phyloP scores from a whole-genome alignment of 2,888 invertebrate species.

The Diarsia brunnea region DNA sequence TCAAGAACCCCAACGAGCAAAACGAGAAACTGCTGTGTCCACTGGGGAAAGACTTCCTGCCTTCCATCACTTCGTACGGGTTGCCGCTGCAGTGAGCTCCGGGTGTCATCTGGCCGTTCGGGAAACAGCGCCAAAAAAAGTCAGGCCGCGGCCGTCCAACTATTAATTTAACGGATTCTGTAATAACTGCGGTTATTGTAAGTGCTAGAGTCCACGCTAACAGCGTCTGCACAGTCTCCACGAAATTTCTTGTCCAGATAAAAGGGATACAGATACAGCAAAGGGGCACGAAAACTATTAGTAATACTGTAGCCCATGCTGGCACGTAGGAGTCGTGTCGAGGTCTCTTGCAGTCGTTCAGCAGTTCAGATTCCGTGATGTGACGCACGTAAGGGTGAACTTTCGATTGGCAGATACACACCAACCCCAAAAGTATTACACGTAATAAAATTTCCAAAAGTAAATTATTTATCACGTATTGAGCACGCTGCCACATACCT shows the following conservation, averaged over 20 bases:
- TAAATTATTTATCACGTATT: conserved; percentile 62
- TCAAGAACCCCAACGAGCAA: conserved; percentile 93
- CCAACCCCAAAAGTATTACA: conserved; percentile 68
- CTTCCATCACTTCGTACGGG: conserved; percentile 91
- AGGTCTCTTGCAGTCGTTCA: conserved; percentile 93
- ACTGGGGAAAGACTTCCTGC: conserved; percentile 96
- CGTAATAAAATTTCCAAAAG: conserved; percentile 73
- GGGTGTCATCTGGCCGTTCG: conserved; percentile 90
- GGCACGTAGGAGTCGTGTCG: conserved; percentile 92
- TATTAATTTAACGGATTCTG: conserved; percentile 91
- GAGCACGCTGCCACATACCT: conserved; percentile 67
- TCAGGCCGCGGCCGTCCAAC: conserved; percentile 95
- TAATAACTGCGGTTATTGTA: conserved; percentile 92
- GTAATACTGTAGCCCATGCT: conserved; percentile 90
- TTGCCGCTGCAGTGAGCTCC: conserved; percentile 92
- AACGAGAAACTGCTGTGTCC: conserved; percentile 96
- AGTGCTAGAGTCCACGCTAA: conserved; percentile 91
- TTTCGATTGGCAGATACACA: conserved; percentile 88
- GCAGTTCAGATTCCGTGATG: conserved; percentile 94
- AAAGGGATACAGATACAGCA: conserved; percentile 87
- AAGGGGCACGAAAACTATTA: conserved; percentile 92
- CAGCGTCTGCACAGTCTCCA: conserved; percentile 74
- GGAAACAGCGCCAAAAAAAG: conserved; percentile 95
- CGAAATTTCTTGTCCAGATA: conserved; percentile 64
- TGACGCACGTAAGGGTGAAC: conserved; percentile 92